Evolutionary conservation across 2,888 invertebrate species (phyloP).

Genomic region (Epirrhoe tristata): DNA sequence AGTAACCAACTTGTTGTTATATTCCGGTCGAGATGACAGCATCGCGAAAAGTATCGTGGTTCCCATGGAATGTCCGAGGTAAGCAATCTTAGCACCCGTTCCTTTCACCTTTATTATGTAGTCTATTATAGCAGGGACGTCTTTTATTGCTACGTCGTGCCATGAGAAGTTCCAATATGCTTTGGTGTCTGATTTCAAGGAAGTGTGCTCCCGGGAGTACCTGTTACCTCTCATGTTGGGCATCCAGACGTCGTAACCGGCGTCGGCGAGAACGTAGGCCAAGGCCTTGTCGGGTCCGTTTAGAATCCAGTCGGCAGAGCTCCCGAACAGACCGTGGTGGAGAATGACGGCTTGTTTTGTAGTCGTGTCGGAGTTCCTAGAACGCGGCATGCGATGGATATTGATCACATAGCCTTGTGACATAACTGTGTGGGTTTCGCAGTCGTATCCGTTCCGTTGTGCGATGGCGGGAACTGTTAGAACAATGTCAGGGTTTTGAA

Average conservation of each 20-base stretch:
- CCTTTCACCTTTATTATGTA: constrained; percentile 77
- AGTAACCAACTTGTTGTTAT: constrained; percentile 86
- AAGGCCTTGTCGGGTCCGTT: constrained; percentile 87
- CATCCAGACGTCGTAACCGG: constrained; percentile 92
- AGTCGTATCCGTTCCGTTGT: constrained; percentile 86
- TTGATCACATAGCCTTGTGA: constrained; percentile 94
- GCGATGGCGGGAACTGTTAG: constrained; percentile 73
- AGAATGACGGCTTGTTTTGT: constrained; percentile 84
- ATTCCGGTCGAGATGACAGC: constrained; percentile 88
- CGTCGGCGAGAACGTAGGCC: constrained; percentile 89
- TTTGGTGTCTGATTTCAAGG: constrained; percentile 81
- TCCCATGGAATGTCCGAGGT: constrained; percentile 97
- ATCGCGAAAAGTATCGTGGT: constrained; percentile 91
- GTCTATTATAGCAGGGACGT: constrained; percentile 94
- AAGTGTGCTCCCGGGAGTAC: constrained; percentile 88
- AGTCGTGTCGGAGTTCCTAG: constrained; percentile 61
- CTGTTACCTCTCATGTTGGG: constrained; percentile 93
- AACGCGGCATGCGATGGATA: constrained; percentile 91
- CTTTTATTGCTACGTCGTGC: constrained; percentile 94
- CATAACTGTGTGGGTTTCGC: constrained; percentile 89
- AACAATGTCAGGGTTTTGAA: constrained; percentile 66
- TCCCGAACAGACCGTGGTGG: constrained; percentile 92
- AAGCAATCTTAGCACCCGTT: constrained; percentile 78
- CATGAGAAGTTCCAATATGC: constrained; percentile 92
- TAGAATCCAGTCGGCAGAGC: constrained; percentile 92